Percentiles rank a stretch among this genome's conserved stretches.
These are phyloP conservation scores for Ptychobarbus kaznakovi DNA, from an alignment of 2,797 vertebrate species.

Conservation along the genomic window DNA sequence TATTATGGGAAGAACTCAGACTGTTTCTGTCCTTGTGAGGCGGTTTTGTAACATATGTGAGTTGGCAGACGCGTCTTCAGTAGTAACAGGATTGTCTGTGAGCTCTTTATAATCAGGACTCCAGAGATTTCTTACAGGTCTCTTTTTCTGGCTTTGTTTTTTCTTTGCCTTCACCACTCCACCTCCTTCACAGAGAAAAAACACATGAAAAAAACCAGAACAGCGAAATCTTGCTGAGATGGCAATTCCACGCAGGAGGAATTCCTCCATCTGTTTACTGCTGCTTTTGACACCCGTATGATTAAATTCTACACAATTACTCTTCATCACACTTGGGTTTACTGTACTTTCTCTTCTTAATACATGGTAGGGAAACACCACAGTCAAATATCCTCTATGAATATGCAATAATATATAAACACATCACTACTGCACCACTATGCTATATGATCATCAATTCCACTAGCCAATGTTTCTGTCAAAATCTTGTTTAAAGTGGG, in stretches of 20 bases:
- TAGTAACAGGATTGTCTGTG: constrained; percentile 48
- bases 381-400: not conserved
- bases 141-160: constrained; percentile 37
- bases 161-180: not conserved
- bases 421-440: not conserved
- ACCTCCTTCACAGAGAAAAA: not conserved
- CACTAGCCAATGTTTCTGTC: not conserved
- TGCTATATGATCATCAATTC: not conserved
- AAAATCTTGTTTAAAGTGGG: not conserved
- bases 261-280: constrained; percentile 1
- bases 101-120: constrained; percentile 53
- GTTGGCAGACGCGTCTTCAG: constrained; percentile 42
- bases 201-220: not conserved
- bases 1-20: not conserved
- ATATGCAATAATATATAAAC: not conserved
- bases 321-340: not conserved
- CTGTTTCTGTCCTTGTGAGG: not conserved
- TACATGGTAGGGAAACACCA: not conserved
- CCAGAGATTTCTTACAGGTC: constrained; percentile 43
- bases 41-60: not conserved
- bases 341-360: not conserved
- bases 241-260: constrained; percentile 23
- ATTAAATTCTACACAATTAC: constrained; percentile 16
- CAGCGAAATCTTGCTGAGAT: not conserved
- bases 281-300: not conserved